Evolutionary conservation across 2,888 invertebrate species (phyloP).

Genomic region (Callinectes sapidus): DNA sequence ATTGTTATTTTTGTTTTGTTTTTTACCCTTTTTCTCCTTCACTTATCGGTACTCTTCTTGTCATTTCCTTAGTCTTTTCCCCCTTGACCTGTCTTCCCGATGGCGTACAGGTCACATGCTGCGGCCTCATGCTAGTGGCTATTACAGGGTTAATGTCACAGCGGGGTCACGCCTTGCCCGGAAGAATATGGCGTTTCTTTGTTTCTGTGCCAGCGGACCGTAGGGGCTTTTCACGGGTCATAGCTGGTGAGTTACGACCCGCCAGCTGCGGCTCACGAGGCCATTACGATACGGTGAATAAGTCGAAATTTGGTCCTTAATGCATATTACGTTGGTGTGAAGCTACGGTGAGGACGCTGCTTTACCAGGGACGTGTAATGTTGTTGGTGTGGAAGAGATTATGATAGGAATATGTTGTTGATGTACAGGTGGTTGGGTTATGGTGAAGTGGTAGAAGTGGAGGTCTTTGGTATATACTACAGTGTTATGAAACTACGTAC

Average conservation of each 20-base stretch:
- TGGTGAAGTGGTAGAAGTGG: too few relatives aligned
- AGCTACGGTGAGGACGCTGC: neutral
- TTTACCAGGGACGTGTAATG: too few relatives aligned
- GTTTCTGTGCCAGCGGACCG: neutral
- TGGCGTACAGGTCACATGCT: neutral
- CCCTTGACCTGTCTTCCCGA: neutral
- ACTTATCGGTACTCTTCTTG: too few relatives aligned
- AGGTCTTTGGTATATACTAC: too few relatives aligned
- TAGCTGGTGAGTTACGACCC: neutral
- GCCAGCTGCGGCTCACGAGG: neutral
- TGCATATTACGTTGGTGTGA: neutral
- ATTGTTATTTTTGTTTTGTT: too few relatives aligned
- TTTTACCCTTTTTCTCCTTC: too few relatives aligned
- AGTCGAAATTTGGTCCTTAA: neutral
- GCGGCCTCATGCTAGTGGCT: neutral
- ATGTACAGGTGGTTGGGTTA: too few relatives aligned
- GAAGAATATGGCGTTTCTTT: neutral
- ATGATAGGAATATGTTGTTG: too few relatives aligned
- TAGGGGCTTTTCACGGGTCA: neutral
- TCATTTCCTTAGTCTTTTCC: neutral
- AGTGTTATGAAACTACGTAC: too few relatives aligned
- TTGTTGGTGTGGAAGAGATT: too few relatives aligned
- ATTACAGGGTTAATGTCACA: neutral
- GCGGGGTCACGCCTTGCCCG: neutral
- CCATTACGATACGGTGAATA: conserved; percentile 4